phyloP scores from a whole-genome alignment of 1,140 invertebrate species.

The Drosophila pandora region DNA sequence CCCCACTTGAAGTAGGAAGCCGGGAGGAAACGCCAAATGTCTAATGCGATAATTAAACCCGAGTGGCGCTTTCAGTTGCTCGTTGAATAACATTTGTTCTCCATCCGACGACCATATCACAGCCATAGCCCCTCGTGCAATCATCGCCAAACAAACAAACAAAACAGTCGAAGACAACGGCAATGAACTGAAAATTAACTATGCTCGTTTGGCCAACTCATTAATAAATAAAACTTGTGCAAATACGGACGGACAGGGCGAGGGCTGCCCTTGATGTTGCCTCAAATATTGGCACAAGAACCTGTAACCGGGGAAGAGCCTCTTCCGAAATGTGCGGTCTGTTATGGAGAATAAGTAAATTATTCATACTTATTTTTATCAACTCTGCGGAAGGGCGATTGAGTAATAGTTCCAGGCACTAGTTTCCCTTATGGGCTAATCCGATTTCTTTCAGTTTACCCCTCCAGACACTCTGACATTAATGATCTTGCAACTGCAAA shows the following conservation, averaged over 20 bases:
- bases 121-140: slow-evolving; percentile 10
- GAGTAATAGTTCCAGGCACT: too few species aligned
- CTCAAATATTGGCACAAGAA: slow-evolving; percentile 27
- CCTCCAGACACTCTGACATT: slow-evolving; percentile 11
- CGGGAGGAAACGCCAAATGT: slow-evolving; percentile 15
- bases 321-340: background rate
- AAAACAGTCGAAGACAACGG: slow-evolving; percentile 43
- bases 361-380: background rate
- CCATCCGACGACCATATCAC: slow-evolving; percentile 32
- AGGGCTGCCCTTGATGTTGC: slow-evolving; percentile 22
- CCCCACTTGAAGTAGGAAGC: slow-evolving; percentile 48
- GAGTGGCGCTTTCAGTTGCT: slow-evolving; percentile 23
- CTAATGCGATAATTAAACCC: slow-evolving; percentile 45
- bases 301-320: slow-evolving; percentile 16
- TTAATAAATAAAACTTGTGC: slow-evolving; percentile 61
- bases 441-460: too few species aligned
- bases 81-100: slow-evolving; percentile 46
- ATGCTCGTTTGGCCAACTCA: slow-evolving; percentile 70
- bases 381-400: background rate
- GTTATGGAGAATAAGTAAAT: background rate
- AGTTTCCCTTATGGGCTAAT: too few species aligned
- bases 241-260: slow-evolving; percentile 23
- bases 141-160: slow-evolving; percentile 12
- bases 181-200: slow-evolving; percentile 69
- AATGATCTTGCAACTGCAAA: slow-evolving; percentile 41